Conservation (phyloP, 2,797 vertebrate genomes). For the Acanthurus tractus region DNA sequence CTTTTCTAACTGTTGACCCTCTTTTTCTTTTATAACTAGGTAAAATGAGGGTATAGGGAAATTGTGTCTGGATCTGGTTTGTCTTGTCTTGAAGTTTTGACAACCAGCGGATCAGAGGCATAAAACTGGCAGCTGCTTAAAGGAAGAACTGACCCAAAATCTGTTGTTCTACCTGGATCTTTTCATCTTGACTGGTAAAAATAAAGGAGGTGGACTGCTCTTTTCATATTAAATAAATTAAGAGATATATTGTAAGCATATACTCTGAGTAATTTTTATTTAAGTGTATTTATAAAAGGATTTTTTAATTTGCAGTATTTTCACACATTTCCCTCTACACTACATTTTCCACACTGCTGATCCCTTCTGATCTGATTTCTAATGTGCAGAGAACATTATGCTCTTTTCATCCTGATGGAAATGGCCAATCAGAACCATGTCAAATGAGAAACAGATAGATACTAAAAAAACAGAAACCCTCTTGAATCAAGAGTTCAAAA, state of each 20-base stretch:
- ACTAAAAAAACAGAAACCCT: slow-evolving; percentile 1
- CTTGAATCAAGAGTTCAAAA: not conserved
- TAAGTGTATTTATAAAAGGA: too few relatives aligned
- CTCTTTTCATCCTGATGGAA: not conserved
- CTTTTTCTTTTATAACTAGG: slow-evolving; percentile 1
- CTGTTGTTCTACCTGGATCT: not conserved
- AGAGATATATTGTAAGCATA: too few relatives aligned
- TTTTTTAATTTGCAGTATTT: too few relatives aligned
- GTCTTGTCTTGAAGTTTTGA: not conserved
- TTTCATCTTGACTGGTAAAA: too few relatives aligned
- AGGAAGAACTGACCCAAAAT: not conserved
- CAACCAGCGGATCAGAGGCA: not conserved
- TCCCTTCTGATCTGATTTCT: too few relatives aligned
- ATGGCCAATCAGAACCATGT: not conserved
- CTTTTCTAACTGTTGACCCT: not conserved
- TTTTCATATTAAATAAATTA: too few relatives aligned
- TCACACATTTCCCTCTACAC: too few relatives aligned
- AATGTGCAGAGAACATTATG: too few relatives aligned
- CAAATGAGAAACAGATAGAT: not conserved
- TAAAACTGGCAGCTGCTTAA: slow-evolving; percentile 1
- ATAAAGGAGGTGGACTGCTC: too few relatives aligned
- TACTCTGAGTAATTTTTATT: too few relatives aligned
- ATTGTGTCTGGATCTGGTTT: not conserved
- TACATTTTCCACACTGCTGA: too few relatives aligned
- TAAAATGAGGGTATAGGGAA: slow-evolving; percentile 4